Conservation (phyloP, 2,797 vertebrate genomes). For the Liasis olivaceus region DNA sequence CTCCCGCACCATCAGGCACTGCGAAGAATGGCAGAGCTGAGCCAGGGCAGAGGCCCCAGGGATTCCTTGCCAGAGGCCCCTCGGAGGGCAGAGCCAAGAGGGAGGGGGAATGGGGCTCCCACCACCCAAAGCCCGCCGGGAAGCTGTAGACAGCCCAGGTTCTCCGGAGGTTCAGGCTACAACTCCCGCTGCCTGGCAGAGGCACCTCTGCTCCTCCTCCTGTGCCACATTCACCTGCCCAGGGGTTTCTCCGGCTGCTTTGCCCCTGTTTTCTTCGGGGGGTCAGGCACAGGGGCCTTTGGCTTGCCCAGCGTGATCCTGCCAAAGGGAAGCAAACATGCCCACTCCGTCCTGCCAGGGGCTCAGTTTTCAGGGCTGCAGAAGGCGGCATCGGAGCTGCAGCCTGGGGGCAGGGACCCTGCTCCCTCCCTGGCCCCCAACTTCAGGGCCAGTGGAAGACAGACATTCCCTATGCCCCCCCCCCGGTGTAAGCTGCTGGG, state of each 20-base stretch:
- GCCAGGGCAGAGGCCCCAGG: too few species aligned
- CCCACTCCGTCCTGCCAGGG: background rate
- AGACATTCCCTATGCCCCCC: too few species aligned
- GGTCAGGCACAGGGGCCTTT: background rate
- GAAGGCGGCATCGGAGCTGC: background rate
- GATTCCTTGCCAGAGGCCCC: too few species aligned
- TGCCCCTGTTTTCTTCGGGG: background rate
- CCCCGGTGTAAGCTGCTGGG: background rate
- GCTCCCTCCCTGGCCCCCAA: background rate
- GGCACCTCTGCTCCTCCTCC: background rate
- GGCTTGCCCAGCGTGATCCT: conserved; percentile 13
- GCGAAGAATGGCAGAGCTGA: background rate
- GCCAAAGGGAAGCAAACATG: background rate
- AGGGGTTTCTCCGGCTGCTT: background rate
- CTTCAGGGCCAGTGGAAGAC: background rate
- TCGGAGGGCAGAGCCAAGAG: too few species aligned
- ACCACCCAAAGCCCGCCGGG: background rate
- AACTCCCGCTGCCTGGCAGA: background rate
- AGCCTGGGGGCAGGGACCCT: background rate
- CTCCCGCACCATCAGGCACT: background rate
- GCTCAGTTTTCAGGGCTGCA: background rate
- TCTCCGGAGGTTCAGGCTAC: too few species aligned
- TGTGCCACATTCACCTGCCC: background rate
- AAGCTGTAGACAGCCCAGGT: too few species aligned
- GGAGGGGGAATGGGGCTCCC: background rate